phyloP scores from a whole-genome alignment of 2,797 vertebrate species.

The Pipistrellus pipistrellus region DNA sequence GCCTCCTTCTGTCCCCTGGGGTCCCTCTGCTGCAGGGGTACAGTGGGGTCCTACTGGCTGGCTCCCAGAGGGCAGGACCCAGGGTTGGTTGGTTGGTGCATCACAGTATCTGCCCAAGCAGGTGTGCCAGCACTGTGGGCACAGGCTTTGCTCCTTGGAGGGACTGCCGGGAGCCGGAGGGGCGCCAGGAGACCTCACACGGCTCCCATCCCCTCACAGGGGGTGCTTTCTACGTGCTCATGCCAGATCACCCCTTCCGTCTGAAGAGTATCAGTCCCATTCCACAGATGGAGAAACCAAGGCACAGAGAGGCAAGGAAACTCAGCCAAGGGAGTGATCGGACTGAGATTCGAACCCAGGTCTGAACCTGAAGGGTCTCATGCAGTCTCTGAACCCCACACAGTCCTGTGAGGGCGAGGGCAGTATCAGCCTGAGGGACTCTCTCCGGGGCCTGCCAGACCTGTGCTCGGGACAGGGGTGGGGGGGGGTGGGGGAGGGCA shows the following conservation, averaged over 20 bases:
- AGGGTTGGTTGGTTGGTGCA: not conserved
- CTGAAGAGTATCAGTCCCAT: not conserved
- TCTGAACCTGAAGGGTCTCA: not conserved
- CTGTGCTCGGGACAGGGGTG: not conserved
- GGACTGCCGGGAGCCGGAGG: not conserved
- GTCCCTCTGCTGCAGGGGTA: no score
- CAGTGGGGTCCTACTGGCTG: no score
- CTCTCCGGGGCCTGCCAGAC: not conserved
- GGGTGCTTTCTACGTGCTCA: not conserved
- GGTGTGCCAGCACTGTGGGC: no score
- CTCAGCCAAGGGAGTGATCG: not conserved
- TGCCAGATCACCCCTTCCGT: not conserved
- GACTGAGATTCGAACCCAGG: not conserved
- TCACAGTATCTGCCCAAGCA: accelerated
- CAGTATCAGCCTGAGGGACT: not conserved
- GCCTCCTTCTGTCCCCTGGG: not conserved
- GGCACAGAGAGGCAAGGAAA: not conserved
- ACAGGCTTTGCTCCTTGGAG: not conserved
- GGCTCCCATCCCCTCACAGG: not conserved
- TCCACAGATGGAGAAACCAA: constrained; percentile 15
- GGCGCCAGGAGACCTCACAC: not conserved
- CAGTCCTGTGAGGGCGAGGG: not conserved
- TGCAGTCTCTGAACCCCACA: not conserved
- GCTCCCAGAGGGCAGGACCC: not conserved
- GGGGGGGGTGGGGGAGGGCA: accelerated